These are phyloP conservation scores for Diplodus sargus DNA, from an alignment of 2,797 vertebrate genomes.

Conservation along the genomic window DNA sequence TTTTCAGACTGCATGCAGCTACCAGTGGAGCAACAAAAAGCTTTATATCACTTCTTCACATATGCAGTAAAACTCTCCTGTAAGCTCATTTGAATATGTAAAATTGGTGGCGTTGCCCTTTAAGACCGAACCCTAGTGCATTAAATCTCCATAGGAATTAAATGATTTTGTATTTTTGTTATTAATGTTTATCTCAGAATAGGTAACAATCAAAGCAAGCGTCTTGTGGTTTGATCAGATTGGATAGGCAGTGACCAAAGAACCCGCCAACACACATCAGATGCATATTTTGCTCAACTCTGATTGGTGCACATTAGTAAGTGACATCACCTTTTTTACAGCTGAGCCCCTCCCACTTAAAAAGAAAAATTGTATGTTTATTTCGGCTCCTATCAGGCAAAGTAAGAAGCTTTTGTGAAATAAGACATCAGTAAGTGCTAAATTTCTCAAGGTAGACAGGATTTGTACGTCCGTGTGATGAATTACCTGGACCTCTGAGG, in stretches of 20 bases:
- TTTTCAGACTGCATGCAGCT: too few species aligned
- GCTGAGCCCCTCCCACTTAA: background rate
- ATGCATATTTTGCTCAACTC: background rate
- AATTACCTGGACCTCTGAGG: background rate
- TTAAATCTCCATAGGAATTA: background rate
- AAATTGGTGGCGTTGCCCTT: too few species aligned
- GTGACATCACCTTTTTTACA: background rate
- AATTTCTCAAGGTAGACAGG: too few species aligned
- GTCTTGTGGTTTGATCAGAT: background rate
- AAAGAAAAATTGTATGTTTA: background rate
- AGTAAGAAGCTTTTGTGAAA: background rate
- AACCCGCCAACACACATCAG: background rate
- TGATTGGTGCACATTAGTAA: background rate
- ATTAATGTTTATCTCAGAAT: too few species aligned
- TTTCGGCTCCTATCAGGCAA: background rate
- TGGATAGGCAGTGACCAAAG: too few species aligned
- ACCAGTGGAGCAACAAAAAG: too few species aligned
- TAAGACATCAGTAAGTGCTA: background rate
- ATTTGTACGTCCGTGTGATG: background rate
- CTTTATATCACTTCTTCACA: too few species aligned
- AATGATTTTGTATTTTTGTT: too few species aligned
- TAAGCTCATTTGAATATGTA: too few species aligned
- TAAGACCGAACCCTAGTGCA: too few species aligned
- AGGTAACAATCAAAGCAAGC: too few species aligned
- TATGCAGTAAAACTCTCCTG: too few species aligned